phyloP scores from a whole-genome alignment of 2,113 vertebrate species.

The Ceratotherium simum region DNA sequence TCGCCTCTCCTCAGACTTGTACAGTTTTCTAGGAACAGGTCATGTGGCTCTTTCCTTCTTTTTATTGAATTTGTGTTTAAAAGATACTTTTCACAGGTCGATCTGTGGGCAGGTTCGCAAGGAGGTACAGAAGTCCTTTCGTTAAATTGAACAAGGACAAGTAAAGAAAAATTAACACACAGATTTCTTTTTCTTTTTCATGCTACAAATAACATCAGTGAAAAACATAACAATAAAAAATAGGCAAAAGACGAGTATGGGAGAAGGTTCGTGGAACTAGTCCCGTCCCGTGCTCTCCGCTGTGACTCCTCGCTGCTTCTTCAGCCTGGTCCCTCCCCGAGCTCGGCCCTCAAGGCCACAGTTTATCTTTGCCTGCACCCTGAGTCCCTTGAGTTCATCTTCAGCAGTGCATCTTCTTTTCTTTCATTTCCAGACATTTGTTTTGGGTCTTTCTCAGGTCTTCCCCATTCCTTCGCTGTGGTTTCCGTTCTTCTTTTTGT shows the following conservation, averaged over 20 bases:
- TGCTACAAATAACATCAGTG: too few species aligned
- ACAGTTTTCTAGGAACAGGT: neutral
- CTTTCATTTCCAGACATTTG: neutral
- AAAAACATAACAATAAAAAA: neutral
- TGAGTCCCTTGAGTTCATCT: rapidly evolving
- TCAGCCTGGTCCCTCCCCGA: too few species aligned
- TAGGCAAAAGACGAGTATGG: too few species aligned
- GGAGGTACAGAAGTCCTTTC: rapidly evolving
- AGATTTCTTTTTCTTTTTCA: neutral
- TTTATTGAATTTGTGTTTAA: rapidly evolving
- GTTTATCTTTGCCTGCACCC: neutral
- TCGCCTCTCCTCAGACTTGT: neutral
- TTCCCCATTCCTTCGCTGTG: neutral
- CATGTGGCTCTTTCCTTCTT: neutral
- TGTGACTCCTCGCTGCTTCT: neutral
- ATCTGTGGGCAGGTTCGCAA: neutral
- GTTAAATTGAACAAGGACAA: neutral
- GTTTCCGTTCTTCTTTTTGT: neutral
- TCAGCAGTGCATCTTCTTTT: neutral
- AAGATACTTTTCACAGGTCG: rapidly evolving
- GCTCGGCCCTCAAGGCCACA: neutral
- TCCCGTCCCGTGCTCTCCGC: neutral
- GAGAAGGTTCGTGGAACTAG: too few species aligned
- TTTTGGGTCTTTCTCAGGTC: neutral
- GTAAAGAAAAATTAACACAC: neutral